A percentile compares a stretch with the other conserved stretches of the same genome.
These are phyloP conservation scores for Drosophila bipectinata DNA, from an alignment of 1,140 invertebrate genomes.

Conservation along the genomic window DNA sequence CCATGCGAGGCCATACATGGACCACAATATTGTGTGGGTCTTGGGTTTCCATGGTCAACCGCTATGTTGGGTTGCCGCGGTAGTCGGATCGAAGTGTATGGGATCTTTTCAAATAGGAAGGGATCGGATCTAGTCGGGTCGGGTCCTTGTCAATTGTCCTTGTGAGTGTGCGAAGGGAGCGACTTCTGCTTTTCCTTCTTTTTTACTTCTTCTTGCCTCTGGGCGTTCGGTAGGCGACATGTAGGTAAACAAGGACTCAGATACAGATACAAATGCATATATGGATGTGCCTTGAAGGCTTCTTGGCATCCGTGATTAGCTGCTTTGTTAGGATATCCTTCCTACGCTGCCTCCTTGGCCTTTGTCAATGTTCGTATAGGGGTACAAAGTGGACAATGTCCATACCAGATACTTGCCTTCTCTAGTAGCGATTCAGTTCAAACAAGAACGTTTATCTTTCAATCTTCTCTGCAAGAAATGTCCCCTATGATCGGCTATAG, in stretches of 20 bases:
- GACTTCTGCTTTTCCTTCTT: slow-evolving; percentile 37
- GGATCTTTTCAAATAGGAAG: slow-evolving; percentile 11
- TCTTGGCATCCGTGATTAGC: slow-evolving; percentile 43
- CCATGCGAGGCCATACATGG: slow-evolving; percentile 43
- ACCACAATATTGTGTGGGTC: slow-evolving; percentile 45
- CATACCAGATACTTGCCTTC: slow-evolving; percentile 44
- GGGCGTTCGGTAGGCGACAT: slow-evolving; percentile 53
- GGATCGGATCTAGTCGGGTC: slow-evolving; percentile 8
- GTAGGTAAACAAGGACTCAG: slow-evolving; percentile 48
- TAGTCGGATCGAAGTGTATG: slow-evolving; percentile 42
- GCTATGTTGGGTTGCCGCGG: slow-evolving; percentile 69
- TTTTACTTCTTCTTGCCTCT: slow-evolving; percentile 25
- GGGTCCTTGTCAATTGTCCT: slow-evolving; percentile 1
- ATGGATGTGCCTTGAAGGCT: slow-evolving; percentile 27
- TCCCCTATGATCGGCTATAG: slow-evolving; percentile 32
- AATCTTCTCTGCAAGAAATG: slow-evolving; percentile 31
- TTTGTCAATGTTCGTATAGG: slow-evolving; percentile 33
- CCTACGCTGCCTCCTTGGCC: slow-evolving; percentile 33
- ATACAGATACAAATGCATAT: slow-evolving; percentile 12
- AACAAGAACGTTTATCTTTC: slow-evolving; percentile 32
- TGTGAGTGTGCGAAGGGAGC: slow-evolving; percentile 40
- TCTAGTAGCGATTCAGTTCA: slow-evolving; percentile 38
- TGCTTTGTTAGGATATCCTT: slow-evolving; percentile 36
- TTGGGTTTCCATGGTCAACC: slow-evolving; percentile 75
- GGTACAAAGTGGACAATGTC: slow-evolving; percentile 39